These are phyloP conservation scores for Plecotus auritus DNA, from an alignment of 2,113 vertebrate species.

Conservation along the genomic window DNA sequence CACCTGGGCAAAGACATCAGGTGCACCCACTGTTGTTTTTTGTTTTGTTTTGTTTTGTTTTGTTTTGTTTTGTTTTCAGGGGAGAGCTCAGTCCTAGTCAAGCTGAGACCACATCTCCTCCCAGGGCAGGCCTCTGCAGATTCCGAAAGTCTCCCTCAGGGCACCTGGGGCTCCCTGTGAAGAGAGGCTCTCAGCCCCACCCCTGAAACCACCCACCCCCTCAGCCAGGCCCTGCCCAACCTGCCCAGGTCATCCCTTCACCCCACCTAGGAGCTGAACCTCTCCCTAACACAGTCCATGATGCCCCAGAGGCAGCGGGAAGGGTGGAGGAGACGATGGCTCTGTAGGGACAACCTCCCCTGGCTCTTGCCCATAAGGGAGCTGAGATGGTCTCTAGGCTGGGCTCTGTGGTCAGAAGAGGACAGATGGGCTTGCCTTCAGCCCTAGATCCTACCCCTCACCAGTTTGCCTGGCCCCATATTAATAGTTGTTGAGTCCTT, in stretches of 20 bases:
- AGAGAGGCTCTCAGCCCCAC: slow-evolving; percentile 49
- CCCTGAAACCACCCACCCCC: slow-evolving; percentile 66
- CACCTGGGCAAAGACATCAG: slow-evolving; percentile 34
- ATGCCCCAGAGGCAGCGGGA: background rate
- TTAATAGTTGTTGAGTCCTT: background rate
- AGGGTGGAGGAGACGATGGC: background rate
- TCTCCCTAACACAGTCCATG: background rate
- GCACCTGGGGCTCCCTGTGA: slow-evolving; percentile 30
- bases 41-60: background rate
- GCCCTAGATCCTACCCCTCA: background rate
- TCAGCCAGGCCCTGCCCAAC: slow-evolving; percentile 50
- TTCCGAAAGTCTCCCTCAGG: slow-evolving; percentile 44
- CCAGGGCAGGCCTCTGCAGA: slow-evolving; percentile 53
- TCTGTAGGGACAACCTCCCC: background rate
- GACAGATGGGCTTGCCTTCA: background rate
- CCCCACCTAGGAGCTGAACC: background rate
- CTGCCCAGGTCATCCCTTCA: background rate
- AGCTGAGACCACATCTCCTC: slow-evolving; percentile 28
- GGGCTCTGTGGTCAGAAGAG: background rate
- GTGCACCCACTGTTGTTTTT: slow-evolving; percentile 2
- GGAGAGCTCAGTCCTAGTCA: background rate
- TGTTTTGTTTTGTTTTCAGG: no score
- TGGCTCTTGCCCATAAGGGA: background rate
- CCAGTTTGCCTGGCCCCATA: background rate
- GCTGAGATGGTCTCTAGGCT: background rate